A percentile compares a stretch with the other conserved stretches of the same genome.
These are phyloP conservation scores for Peromyscus leucopus DNA, from an alignment of 2,113 vertebrate species.

Conservation along the genomic window DNA sequence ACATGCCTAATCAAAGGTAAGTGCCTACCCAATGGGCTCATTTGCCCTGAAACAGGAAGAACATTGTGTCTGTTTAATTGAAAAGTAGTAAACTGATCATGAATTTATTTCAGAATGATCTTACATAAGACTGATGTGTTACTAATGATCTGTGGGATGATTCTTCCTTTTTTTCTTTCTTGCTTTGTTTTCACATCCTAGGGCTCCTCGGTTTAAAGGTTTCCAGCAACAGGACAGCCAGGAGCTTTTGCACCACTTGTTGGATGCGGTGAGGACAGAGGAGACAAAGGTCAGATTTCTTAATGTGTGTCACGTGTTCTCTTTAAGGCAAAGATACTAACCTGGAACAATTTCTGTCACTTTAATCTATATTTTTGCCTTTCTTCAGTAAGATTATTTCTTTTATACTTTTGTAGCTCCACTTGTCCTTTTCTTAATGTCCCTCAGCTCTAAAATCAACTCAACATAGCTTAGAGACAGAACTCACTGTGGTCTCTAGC, in stretches of 20 bases:
- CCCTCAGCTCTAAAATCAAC: slow-evolving; percentile 20
- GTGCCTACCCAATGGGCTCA: neutral
- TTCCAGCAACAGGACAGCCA: slow-evolving; percentile 99
- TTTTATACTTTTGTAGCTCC: slow-evolving; percentile 12
- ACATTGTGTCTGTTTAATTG: neutral
- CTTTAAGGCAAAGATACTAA: slow-evolving; percentile 54
- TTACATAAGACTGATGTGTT: slow-evolving; percentile 15
- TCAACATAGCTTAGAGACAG: slow-evolving; percentile 46
- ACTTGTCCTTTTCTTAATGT: slow-evolving; percentile 21
- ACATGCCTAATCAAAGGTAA: neutral
- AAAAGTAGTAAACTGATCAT: slow-evolving; percentile 33
- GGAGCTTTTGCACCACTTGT: slow-evolving; percentile 96
- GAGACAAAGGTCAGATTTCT: slow-evolving; percentile 94
- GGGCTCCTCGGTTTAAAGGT: slow-evolving; percentile 97
- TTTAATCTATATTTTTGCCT: neutral
- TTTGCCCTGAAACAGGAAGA: neutral
- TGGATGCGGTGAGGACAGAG: slow-evolving; percentile 97
- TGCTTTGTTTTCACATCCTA: slow-evolving; percentile 78
- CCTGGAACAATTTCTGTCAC: neutral
- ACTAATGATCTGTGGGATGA: neutral
- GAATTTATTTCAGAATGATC: slow-evolving; percentile 49
- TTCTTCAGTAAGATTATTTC: slow-evolving; percentile 32
- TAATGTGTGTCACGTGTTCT: slow-evolving; percentile 38
- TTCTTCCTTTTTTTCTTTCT: neutral
- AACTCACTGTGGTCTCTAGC: neutral